Base-by-base conservation (phyloP, 2,888 invertebrate species). In the Meteorus cinctellus region DNA sequence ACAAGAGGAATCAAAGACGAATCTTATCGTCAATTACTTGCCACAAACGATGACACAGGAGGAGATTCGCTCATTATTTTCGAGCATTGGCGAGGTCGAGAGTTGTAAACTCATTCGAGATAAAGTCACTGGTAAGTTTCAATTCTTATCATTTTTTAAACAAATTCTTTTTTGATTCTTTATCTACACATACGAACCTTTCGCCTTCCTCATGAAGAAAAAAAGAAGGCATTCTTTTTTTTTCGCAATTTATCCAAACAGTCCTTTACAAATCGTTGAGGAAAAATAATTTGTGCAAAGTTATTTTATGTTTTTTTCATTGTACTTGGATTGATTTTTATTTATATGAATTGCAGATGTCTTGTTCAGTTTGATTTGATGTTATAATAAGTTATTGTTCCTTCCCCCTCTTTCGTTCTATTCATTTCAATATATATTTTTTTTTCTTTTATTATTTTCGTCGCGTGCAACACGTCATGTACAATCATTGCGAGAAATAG, bases 1-100 rank as follows among this genome's bases (percentile, higher is more conserved):
- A 79, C 89, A 89, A 82, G 96, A 96, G 91, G 97, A 98, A 92
- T 97, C 96, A 87, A 96, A 97, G 92, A 99, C 99, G 85, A 99
- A 99, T 92, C 94, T 99, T 84, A 99, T 99, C 91, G 99, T 99
- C 88, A 99, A 99, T 92, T 99, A 99, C 91, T 93, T 99, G 91
- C 99, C 99, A 80, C 99, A 99, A 92, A 98, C 97, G 85, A 99
- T 99, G 99, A 98, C 98, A 75, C 99, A 99, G 91, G 99, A 99
- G 91, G 99, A 99, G 91, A 99, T 99, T 82, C 93, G 98, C 81
- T 97, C 98, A 76, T 93, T 99, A 74, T 99, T 99, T 92, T 97
- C 98, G 75, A 97, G 97, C 90, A 98, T 99, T 89, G 99, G 99
- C 76, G 99, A 99, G 90, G 98, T 99, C 80, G 99, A 99, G 91